These are phyloP conservation scores for Dendrocincla fuliginosa DNA, from an alignment of 2,797 vertebrate genomes.

Conservation along the genomic window DNA sequence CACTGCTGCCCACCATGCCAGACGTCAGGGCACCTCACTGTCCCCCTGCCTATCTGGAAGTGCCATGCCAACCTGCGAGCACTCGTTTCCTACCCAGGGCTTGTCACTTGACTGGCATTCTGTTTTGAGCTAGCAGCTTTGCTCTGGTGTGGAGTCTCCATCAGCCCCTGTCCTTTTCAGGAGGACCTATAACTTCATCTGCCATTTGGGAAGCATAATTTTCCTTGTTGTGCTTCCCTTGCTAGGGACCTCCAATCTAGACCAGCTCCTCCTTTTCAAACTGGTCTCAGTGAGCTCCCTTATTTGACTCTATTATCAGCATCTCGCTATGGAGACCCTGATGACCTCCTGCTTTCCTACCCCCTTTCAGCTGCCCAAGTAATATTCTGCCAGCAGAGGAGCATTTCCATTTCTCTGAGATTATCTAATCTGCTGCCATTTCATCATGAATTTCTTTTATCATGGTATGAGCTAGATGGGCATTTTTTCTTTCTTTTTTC, in stretches of 20 bases:
- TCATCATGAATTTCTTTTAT: conserved; percentile 66
- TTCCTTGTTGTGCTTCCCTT: background rate
- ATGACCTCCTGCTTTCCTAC: conserved; percentile 28
- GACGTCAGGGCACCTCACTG: background rate
- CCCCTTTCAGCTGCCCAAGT: conserved; percentile 49
- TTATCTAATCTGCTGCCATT: conserved; percentile 73
- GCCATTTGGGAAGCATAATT: conserved; percentile 41
- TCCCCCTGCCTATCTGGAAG: background rate
- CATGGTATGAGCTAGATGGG: conserved; percentile 53
- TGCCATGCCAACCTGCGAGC: background rate
- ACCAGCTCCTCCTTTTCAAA: conserved; percentile 15
- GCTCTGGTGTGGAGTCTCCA: background rate
- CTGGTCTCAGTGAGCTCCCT: conserved; percentile 2
- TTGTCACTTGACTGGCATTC: background rate
- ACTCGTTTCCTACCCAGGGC: background rate
- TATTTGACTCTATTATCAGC: background rate
- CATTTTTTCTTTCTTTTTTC: conserved; percentile 35
- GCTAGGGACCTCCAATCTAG: background rate
- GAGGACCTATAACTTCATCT: background rate
- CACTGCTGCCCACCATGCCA: background rate
- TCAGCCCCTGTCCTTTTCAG: background rate
- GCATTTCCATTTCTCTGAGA: conserved; percentile 76
- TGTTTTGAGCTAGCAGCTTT: background rate
- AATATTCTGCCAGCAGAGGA: conserved; percentile 53
- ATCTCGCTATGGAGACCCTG: background rate